Evolutionary conservation across 2,113 vertebrate species (phyloP).

Genomic region (Circaetus cinerascens): DNA sequence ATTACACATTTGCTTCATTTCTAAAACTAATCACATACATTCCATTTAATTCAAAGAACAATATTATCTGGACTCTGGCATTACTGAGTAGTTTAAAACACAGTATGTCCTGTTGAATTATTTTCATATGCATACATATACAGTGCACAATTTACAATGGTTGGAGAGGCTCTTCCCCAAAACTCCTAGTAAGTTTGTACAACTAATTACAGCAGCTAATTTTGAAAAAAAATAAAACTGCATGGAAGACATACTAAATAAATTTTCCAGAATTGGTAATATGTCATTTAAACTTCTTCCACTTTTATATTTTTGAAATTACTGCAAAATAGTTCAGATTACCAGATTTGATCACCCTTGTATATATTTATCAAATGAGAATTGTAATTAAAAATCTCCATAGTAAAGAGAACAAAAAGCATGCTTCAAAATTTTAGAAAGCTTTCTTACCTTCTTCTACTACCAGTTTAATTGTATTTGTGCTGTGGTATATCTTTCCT

Average conservation of each 20-base stretch:
- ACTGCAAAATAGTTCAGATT: not conserved
- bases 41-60: not conserved
- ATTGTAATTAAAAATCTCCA: not conserved
- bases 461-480: conserved; percentile 61
- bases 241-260: not conserved
- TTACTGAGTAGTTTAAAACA: not conserved
- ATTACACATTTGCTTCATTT: not conserved
- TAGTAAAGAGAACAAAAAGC: not conserved
- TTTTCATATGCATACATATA: not conserved
- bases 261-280: not conserved
- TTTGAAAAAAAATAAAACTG: not conserved
- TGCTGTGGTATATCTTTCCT: conserved; percentile 61
- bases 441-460: conserved; percentile 68
- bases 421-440: not conserved
- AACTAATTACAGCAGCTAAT: not conserved
- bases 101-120: not conserved
- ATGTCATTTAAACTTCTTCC: not conserved
- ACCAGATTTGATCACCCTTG: not conserved
- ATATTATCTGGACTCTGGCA: not conserved
- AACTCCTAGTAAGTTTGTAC: not conserved
- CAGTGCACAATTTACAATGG: not conserved
- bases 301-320: not conserved
- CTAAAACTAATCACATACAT: not conserved
- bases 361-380: not conserved
- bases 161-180: not conserved